Percentiles rank a stretch among this genome's conserved stretches.
phyloP scores from a whole-genome alignment of 1,140 invertebrate species.

The Apis laboriosa region DNA sequence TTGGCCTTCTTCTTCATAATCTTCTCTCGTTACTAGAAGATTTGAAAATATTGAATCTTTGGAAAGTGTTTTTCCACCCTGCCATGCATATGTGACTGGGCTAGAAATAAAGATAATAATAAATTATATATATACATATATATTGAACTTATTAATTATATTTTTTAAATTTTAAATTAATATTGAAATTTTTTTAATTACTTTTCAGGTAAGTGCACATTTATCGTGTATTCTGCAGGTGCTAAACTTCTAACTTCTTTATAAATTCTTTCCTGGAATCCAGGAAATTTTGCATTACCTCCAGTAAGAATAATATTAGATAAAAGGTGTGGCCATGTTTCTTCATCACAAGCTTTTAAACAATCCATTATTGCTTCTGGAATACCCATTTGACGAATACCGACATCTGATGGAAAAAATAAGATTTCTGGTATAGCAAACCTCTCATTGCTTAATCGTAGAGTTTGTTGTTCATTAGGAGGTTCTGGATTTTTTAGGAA shows the following conservation, averaged over 20 bases:
- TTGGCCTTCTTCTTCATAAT: slow-evolving; percentile 94
- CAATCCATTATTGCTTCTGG: slow-evolving; percentile 92
- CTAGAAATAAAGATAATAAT: slow-evolving; percentile 77
- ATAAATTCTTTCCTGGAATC: slow-evolving; percentile 91
- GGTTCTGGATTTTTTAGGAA: slow-evolving; percentile 86
- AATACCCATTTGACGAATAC: slow-evolving; percentile 96
- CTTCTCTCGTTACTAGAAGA: slow-evolving; percentile 89
- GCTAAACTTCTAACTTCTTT: slow-evolving; percentile 90
- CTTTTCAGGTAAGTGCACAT: slow-evolving; percentile 87
- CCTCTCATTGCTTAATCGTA: slow-evolving; percentile 94
- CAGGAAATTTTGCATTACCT: slow-evolving; percentile 92
- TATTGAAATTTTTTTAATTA: slow-evolving; percentile 67
- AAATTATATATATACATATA: not conserved
- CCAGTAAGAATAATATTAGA: slow-evolving; percentile 96
- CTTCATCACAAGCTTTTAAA: slow-evolving; percentile 87
- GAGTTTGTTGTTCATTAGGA: slow-evolving; percentile 88
- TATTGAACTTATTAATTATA: not conserved
- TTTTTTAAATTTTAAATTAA: slow-evolving; percentile 22
- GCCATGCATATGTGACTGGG: slow-evolving; percentile 93
- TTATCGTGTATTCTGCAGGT: slow-evolving; percentile 88
- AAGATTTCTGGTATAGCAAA: slow-evolving; percentile 97
- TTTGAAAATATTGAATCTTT: slow-evolving; percentile 88
- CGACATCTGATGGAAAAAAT: slow-evolving; percentile 97
- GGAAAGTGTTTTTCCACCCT: slow-evolving; percentile 90
- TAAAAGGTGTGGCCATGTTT: slow-evolving; percentile 90